Evolutionary conservation across 2,797 vertebrate species (phyloP), one percentile per base, ranked within the genome.

Genomic region (Xenops minutus): DNA sequence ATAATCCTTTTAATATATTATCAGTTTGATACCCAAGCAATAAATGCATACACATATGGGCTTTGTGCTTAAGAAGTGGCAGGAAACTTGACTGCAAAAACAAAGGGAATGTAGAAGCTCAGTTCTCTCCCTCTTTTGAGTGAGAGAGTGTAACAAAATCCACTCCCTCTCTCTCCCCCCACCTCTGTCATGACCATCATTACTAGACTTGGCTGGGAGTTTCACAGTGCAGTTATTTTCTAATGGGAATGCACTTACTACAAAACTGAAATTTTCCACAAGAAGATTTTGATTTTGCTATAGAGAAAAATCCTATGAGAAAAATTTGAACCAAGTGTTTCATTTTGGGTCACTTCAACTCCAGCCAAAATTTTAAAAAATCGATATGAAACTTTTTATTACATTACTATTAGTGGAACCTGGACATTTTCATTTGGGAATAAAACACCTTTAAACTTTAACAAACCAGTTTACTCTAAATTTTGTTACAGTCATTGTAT

Each of bases 1-100:
- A 94, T 93, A 93, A 96, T 92, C 85, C 79, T 92, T 95, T 96
- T 92, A 92, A 91, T 88, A 88, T 84, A 96, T 93, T 96, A 96
- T 94, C 89, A 92, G 87, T 95, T 88, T 86, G 76, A 95, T 96
- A 90, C 48, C 26, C 27, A 82, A 91, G 71, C 27, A 92, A 90
- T 93, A 95, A 92, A 80, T 94, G 89, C 32, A 85, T 61, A 73
- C 8, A 3, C 73, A 82, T 82, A 62, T 51, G 74, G 20, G 12
- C 63, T 87, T 92, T 90, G 46, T 67, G 63, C 59, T 92, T 94
- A 88, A 86, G 88, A 94, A 86, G 52, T 6, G 9, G 32, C 80
- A 96, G 88, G 55, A 92, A 95, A 77, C 52, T 66, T 77, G 34
- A 79, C 55, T 93, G 55, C 12, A 34, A 79, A 91, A 96, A 96